Evolutionary conservation across 2,888 invertebrate species (phyloP), one percentile per base, ranked within the genome.

Genomic region (Anthrax anthrax): DNA sequence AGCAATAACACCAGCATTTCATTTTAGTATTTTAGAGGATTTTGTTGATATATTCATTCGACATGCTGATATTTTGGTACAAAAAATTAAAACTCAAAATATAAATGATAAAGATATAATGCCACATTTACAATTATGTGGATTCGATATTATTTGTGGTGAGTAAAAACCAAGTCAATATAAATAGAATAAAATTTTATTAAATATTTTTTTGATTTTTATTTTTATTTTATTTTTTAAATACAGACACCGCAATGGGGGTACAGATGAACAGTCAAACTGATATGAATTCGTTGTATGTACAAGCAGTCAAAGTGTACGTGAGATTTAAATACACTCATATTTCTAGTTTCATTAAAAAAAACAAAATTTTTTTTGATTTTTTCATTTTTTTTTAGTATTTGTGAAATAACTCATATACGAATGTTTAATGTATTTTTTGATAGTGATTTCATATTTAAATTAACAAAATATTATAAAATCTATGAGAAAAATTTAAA

Each of bases 1-100:
- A 60, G 71, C 82, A 50, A 60, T 84, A 49, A 83, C 83, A 0
- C 81, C 83, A 2, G 75, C 83, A 0, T 84, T 84, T 61, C 84
- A 84, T 62, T 83, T 82, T 60, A 77, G 78, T 55, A 81, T 84
- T 48, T 62, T 84, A 70, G 77, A 80, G 57, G 74, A 78, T 54
- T 83, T 81, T 60, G 58, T 80, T 19, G 75, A 75, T 1, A 72
- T 79, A 0, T 81, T 84, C 60, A 74, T 80, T 53, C 72, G 72
- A 48, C 77, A 79, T 50, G 67, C 73, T 12, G 62, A 67, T 37
- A 66, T 75, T 18, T 62, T 84, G 49, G 58, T 73, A 1, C 60
- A 73, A 1, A 74, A 74, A 53, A n/a, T 46, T 10, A 29, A 29
- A 16, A 39, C 40, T 18, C 4, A 6, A 8, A 18, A 32, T 8